Percentiles rank a stretch among this genome's conserved stretches.
These are phyloP conservation scores for Drosophila murphyi DNA, from an alignment of 1,140 invertebrate genomes.

Conservation along the genomic window DNA sequence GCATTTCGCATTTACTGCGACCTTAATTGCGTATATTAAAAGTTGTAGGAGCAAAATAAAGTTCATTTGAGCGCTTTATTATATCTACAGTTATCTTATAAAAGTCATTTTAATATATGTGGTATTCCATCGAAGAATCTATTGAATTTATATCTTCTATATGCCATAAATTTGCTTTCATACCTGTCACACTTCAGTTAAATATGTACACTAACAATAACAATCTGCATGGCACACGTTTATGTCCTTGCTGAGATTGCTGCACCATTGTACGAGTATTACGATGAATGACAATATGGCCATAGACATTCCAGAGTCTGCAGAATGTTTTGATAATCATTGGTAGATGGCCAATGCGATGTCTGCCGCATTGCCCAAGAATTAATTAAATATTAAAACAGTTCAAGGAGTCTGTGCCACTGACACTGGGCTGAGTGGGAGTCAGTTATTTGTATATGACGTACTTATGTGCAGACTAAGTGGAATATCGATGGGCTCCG, in stretches of 20 bases:
- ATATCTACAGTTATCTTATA: not conserved
- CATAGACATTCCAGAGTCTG: not conserved
- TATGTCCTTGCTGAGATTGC: not conserved
- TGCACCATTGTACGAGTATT: not conserved
- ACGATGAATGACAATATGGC: not conserved
- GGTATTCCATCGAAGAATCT: no score
- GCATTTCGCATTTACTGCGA: constrained; percentile 1
- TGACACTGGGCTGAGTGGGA: constrained; percentile 3
- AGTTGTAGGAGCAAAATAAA: not conserved
- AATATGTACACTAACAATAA: not conserved
- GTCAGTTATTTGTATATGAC: not conserved
- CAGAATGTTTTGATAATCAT: constrained; percentile 25
- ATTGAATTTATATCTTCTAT: no score
- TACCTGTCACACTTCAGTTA: not conserved
- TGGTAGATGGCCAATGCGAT: constrained; percentile 25
- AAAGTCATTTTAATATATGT: no score
- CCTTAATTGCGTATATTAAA: not conserved
- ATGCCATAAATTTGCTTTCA: not conserved
- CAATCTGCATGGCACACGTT: not conserved
- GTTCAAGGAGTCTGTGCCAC: not conserved
- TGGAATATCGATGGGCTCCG: constrained; percentile 20
- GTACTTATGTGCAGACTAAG: not conserved
- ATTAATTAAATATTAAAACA: constrained; percentile 64
- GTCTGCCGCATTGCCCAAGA: constrained; percentile 6
- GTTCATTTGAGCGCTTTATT: not conserved